Evolutionary conservation across 1,140 invertebrate genomes (phyloP), one percentile per base, ranked within the genome.

Genomic region (Campoletis sonorensis): DNA sequence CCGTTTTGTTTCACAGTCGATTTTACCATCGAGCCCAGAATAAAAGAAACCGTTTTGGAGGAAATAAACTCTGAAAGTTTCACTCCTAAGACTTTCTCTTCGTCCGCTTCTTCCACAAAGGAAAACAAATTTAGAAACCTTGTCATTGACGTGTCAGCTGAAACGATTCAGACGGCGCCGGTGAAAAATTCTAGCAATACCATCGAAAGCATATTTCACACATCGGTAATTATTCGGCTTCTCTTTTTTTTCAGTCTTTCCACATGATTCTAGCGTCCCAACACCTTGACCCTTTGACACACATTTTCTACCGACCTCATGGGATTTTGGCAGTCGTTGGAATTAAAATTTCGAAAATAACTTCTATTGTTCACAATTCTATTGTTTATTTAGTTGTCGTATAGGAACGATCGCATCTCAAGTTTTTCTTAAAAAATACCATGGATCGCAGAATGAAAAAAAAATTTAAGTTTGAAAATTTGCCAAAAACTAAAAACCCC

Each of bases 61-160:
- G 92, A 92, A 85, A 92, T 92, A 51, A 92, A 93, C 84, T 85
- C 89, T 1, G 89, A 91, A 73, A 86, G 88, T 73, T 93, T 92
- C 81, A 85, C 87, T 33, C 91, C 87, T 18, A 92, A 92, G 78
- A 87, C 89, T 71, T 93, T 93, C 82, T 73, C 85, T 5, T 90
- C 89, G 0, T 89, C 90, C 2, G 86, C 86, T 21, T 86, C 86
- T 21, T 86, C 86, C 75, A 81, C 15, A 45, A 91, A 89, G 79
- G 88, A 91, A 51, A 88, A 40, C 67, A 92, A 91, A 81, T 87
- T 88, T 16, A 92, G 91, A 84, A 91, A 91, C 82, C 90, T 91
- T 27, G 88, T 92, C 26, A 91, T 91, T 79, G 90, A 91, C 70
- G 91, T 92, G 33, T 87, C 83, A 33, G 84, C 86, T 5, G 91